Conservation (phyloP, 2,888 invertebrate species). For the Athalia circularis region DNA sequence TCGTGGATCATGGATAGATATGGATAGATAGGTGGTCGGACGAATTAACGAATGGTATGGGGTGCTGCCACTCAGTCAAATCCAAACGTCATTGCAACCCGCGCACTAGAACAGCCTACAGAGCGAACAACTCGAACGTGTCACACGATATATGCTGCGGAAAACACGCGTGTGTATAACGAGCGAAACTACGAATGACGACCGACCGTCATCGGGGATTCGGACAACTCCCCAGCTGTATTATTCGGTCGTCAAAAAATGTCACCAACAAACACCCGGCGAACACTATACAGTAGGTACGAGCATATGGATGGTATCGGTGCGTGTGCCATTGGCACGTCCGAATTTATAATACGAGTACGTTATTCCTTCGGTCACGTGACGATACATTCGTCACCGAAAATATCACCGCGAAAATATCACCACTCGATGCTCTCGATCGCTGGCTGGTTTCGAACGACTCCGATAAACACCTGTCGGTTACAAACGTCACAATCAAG, state of each 20-base stretch:
- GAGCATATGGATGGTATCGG: no score
- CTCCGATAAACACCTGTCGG: no score
- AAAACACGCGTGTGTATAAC: conserved; percentile 56
- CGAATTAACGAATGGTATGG: conserved; percentile 11
- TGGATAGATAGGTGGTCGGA: background rate
- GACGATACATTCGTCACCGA: no score
- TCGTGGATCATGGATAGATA: background rate
- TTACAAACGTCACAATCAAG: no score
- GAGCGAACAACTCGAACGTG: conserved; percentile 55
- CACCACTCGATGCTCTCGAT: no score
- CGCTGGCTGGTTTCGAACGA: no score
- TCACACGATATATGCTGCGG: conserved; percentile 57
- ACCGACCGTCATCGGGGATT: background rate
- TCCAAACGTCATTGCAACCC: conserved; percentile 49
- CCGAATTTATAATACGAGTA: no score
- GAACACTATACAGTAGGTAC: background rate
- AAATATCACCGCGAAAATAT: no score
- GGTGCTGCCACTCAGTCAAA: conserved; percentile 68
- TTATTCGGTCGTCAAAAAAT: conserved; percentile 27
- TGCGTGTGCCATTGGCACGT: no score
- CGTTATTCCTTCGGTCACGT: no score
- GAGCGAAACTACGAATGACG: conserved; percentile 66
- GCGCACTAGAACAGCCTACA: conserved; percentile 61
- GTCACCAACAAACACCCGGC: conserved; percentile 26
- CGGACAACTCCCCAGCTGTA: conserved; percentile 11